phyloP scores from a whole-genome alignment of 2,797 vertebrate species.

The Erithacus rubecula region DNA sequence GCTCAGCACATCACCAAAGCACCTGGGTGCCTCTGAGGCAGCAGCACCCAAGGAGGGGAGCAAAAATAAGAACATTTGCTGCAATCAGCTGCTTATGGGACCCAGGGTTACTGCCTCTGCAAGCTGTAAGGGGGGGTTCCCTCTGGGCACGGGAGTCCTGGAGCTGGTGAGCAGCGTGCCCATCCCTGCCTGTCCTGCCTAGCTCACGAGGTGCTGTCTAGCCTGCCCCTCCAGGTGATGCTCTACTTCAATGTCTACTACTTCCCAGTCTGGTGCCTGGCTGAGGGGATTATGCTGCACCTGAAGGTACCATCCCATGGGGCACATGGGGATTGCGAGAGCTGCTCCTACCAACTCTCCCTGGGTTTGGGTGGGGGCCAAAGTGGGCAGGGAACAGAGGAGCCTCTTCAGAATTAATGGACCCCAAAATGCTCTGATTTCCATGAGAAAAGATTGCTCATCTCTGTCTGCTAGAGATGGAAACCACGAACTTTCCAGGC shows the following conservation, averaged over 20 bases:
- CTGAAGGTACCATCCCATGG: constrained; percentile 75
- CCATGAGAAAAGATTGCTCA: background rate
- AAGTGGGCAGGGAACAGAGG: background rate
- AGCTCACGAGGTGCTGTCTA: constrained; percentile 76
- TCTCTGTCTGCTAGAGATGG: background rate
- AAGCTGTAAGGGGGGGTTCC: background rate
- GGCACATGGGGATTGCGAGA: fast-evolving
- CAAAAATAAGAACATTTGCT: background rate
- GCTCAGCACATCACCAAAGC: background rate
- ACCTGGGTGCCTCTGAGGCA: background rate
- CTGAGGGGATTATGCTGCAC: constrained; percentile 82
- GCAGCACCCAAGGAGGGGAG: background rate
- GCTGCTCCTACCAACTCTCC: background rate
- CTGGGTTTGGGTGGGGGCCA: background rate
- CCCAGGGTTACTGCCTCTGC: too few relatives aligned
- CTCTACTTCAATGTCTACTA: constrained; percentile 87
- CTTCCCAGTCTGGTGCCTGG: constrained; percentile 85
- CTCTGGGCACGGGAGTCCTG: fast-evolving
- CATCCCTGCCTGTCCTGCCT: background rate
- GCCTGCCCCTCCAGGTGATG: constrained; percentile 87
- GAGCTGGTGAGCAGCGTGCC: background rate
- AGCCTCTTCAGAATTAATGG: background rate
- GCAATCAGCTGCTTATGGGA: background rate
- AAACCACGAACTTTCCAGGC: background rate
- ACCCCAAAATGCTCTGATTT: background rate